A percentile compares a stretch with the other conserved stretches of the same genome.
phyloP scores from a whole-genome alignment of 2,797 vertebrate species.

The Cetoscarus ocellatus region DNA sequence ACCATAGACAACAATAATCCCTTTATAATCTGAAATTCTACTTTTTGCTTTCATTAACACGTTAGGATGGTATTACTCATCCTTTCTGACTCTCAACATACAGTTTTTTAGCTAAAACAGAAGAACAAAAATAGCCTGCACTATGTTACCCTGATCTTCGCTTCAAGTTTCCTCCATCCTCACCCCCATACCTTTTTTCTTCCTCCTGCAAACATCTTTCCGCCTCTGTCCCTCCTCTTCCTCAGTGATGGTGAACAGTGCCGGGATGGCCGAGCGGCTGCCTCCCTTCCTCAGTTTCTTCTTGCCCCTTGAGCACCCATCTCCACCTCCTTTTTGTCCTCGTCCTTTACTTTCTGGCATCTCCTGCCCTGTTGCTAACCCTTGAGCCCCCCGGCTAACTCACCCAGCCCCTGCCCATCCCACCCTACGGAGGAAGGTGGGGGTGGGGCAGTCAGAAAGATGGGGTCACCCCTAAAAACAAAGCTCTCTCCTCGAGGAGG shows the following conservation, averaged over 20 bases:
- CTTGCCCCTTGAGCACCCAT: constrained; percentile 74
- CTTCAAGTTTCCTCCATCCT: constrained; percentile 2
- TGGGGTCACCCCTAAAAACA: constrained; percentile 45
- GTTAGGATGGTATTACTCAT: constrained; percentile 14
- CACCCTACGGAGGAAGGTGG: constrained; percentile 40
- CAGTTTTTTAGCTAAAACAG: background rate
- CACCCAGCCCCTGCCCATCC: constrained; percentile 66
- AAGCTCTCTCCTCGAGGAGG: constrained; percentile 27
- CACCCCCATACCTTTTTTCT: constrained; percentile 83
- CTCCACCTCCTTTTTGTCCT: constrained; percentile 51
- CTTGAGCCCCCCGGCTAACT: constrained; percentile 62
- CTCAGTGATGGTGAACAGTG: constrained; percentile 96
- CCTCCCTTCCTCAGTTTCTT: constrained; percentile 88
- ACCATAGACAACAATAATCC: background rate
- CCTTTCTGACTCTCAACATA: background rate
- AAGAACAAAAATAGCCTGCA: background rate
- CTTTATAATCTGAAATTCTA: background rate
- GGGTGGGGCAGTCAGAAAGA: constrained; percentile 20
- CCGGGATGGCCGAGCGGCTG: constrained; percentile 85
- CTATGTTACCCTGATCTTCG: background rate
- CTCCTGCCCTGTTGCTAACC: constrained; percentile 62
- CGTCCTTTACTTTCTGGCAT: constrained; percentile 74
- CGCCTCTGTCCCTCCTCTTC: constrained; percentile 94
- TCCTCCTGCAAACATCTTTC: constrained; percentile 81
- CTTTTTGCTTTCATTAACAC: no score